Evolutionary conservation across 2,888 invertebrate genomes (phyloP), one percentile per base, ranked within the genome.

Genomic region (Drosophila histrio): DNA sequence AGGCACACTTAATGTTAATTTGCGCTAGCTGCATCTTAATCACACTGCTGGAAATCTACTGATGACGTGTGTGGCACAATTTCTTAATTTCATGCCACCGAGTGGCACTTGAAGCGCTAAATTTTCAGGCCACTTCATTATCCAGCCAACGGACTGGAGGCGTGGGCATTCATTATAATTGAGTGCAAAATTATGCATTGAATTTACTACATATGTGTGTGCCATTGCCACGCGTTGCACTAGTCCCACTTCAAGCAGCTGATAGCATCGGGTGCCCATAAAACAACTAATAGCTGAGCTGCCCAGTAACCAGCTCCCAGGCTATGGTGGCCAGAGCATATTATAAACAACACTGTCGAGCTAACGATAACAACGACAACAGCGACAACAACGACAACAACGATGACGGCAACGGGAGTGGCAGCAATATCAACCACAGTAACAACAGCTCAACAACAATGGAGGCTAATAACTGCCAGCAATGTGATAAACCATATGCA

Each of bases 131-230:
- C 77, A 80, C 84, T 81, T 79, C 76, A 76, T 85, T 85, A 85
- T 53, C 56, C 70, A 28, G 34, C 46, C 67, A 50, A 53, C 67
- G 21, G 47, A 49, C 59, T 59, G 71, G 32, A 49, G 72, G 72
- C 79, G 72, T 66, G 62, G 32, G 54, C 76, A 66, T 72, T 64
- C 84, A 87, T 87, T 84, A 83, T 87, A 83, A 87, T 87, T 84
- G 87, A 87, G 82, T 83, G 85, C 84, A 87, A 84, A 83, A 83
- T 83, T 83, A 83, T 83, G 82, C 82, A 83, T 87, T 84, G 87
- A 81, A 83, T 70, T 78, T 67, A 36, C 72, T 46, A 13, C 34
- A 60, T 22, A 21, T 30, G 3, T 17, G 13, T 32, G 32, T 11
- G 6, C 0, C 46, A 13, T 32, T 24, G 43, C 73, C 53, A 36